Base-by-base conservation (phyloP, 2,797 vertebrate genomes). In the Bradypodion pumilum region DNA sequence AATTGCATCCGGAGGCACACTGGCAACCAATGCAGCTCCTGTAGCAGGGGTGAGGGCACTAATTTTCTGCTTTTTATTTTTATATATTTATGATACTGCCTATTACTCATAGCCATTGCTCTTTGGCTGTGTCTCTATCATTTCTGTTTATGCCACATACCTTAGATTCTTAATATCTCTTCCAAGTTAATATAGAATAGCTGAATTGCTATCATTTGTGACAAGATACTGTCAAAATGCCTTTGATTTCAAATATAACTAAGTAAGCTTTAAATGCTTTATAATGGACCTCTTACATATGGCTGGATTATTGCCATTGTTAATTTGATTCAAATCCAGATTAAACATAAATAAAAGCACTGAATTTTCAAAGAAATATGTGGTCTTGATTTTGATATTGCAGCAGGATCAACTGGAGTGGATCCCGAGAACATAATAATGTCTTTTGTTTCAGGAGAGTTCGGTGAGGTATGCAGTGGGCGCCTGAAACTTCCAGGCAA, bases 381-480 rank as follows among this genome's bases (percentile, higher is more conserved):
- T 82, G 83, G 84, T 70, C 78, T 84, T 90, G 83, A 90, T 92
- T 92, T 19, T 69, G 37, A 13, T 52, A 10, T 70, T 32, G 32
- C 42, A 44, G 42, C 19, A 82, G 12, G 37, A 7, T 93, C 89
- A 88, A 91, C 88, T 91, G 90, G 90, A 89, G 37, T 81, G 85
- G 7, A 25, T 89, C 44, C 42, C 2, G 70, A 83, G 83, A 10
- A 44, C n/a, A 65, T 44, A 32, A 23, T 44, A 40, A n/a, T 19
- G 29, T 94, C 52, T 90, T 88, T 91, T 82, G 44, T 93, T 93
- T 89, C 95, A 99, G 98, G 98, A 95, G 98, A 99, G 94, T 99
- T 99, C 83, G 98, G 98, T 88, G 98, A 99, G 95, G 98, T 99
- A 81, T 99, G 98, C 95, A 99, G 98, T 78, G 98, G 98, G 0